phyloP scores from a whole-genome alignment of 2,113 vertebrate species.

The Lophius piscatorius region DNA sequence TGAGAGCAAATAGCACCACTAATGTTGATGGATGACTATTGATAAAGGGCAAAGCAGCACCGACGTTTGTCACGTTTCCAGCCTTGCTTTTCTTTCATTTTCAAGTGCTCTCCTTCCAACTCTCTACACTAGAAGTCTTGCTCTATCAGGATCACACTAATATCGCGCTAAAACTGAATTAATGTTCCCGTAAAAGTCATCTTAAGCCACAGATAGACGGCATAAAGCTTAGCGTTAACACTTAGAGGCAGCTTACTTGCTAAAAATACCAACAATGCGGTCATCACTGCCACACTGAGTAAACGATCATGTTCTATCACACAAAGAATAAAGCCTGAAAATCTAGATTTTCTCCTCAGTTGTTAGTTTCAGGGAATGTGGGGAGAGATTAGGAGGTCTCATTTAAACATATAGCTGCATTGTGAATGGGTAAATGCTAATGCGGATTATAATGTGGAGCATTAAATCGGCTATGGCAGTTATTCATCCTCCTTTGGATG shows the following conservation, averaged over 20 bases:
- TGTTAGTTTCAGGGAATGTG: slow-evolving; percentile 15
- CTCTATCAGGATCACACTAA: slow-evolving; percentile 32
- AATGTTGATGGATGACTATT: slow-evolving; percentile 72
- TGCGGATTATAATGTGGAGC: slow-evolving; percentile 65
- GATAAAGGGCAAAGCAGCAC: slow-evolving; percentile 43
- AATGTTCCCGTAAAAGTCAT: slow-evolving; percentile 27
- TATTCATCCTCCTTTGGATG: slow-evolving; percentile 41
- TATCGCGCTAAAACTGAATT: slow-evolving; percentile 51
- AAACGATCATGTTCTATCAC: slow-evolving; percentile 30
- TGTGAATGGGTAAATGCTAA: slow-evolving; percentile 64
- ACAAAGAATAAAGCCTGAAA: slow-evolving; percentile 35
- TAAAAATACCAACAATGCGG: slow-evolving; percentile 34
- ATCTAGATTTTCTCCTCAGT: slow-evolving; percentile 40
- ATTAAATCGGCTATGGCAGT: slow-evolving; percentile 59
- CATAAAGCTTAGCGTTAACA: slow-evolving; percentile 39
- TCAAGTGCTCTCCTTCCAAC: slow-evolving; percentile 13
- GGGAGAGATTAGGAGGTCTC: slow-evolving; percentile 56
- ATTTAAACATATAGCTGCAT: slow-evolving; percentile 57
- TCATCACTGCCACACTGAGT: background rate
- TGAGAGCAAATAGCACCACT: slow-evolving; percentile 59
- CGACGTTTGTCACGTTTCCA: slow-evolving; percentile 54
- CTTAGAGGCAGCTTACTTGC: slow-evolving; percentile 34
- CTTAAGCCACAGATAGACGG: slow-evolving; percentile 24
- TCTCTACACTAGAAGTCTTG: slow-evolving; percentile 4
- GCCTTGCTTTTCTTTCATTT: slow-evolving; percentile 28